Evolutionary conservation across 2,797 vertebrate species (phyloP), one percentile per base, ranked within the genome.

Genomic region (Myotis daubentonii): DNA sequence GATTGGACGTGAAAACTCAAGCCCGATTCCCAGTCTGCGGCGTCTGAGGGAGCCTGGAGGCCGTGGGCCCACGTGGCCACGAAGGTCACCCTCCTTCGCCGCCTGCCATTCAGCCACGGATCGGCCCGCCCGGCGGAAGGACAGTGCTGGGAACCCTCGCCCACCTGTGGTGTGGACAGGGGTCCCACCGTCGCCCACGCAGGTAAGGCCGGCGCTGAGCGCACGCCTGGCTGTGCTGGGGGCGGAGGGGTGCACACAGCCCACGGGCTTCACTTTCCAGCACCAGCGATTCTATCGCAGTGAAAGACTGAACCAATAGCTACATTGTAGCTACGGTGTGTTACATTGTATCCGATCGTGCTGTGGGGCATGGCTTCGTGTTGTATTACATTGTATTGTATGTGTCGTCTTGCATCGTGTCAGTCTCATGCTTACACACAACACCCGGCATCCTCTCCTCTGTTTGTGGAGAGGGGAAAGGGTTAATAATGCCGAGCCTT

Each of bases 31-130:
- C 7, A 0, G 23, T 33, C 47, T 13, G 74, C 1, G 19, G 28
- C 15, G 0, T 22, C 1, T 1, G 38, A 53, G 47, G 65, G 57
- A 3, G 2, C 41, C 33, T 3, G 17, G 47, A 22, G 28, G 22
- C 3, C 12, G 10, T 0, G 13, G 44, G 13, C 5, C 9, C 0
- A 11, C 4, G 0, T 17, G 49, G 62, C 2, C 53, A 9, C 12
- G 16, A 7, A 10, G 0, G 6, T 2, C 16, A 4, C 17, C 57
- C 30, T 53, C 36, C 10, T 74, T 12, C 15, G 19, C n/a, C 38
- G 25, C 3, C 0, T 23, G 36, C 16, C 41, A 0, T 3, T 19
- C 28, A 22, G 51, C 28, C 11, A 1, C 0, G 8, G 60, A 28
- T 16, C 8, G 57, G 5, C n/a, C 41, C 8, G 8, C 41, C 41